These are phyloP conservation scores for Dasyurus viverrinus DNA, from an alignment of 2,113 vertebrate genomes.

Conservation along the genomic window DNA sequence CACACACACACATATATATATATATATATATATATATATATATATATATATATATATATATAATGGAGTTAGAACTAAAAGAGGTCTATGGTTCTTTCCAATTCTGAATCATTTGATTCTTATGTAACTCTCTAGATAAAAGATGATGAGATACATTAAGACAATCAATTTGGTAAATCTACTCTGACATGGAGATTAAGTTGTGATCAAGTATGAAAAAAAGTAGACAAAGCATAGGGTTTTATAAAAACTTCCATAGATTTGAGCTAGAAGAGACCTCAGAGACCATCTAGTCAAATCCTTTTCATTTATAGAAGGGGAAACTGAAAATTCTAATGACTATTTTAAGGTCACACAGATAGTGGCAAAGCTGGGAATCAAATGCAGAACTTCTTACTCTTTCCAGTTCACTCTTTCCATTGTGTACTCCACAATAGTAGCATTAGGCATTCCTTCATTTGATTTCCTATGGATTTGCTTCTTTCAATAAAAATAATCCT, in stretches of 20 bases:
- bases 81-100: not conserved
- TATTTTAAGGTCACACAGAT: too few relatives aligned
- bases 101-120: not conserved
- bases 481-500: not conserved
- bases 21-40: too few relatives aligned
- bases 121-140: not conserved
- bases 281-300: not conserved
- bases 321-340: not conserved
- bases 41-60: too few relatives aligned
- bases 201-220: not conserved
- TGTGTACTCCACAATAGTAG: not conserved
- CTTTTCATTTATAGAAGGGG: not conserved
- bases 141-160: not conserved
- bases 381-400: not conserved
- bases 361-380: too few relatives aligned
- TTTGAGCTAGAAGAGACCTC: not conserved
- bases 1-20: too few relatives aligned
- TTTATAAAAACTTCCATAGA: not conserved
- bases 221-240: not conserved
- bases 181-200: not conserved
- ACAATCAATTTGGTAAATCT: not conserved
- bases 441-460: not conserved
- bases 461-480: not conserved
- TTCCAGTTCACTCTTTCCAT: not conserved
- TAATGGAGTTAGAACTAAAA: not conserved